These are phyloP conservation scores for Momotus momota DNA, from an alignment of 2,797 vertebrate genomes.

Conservation along the genomic window DNA sequence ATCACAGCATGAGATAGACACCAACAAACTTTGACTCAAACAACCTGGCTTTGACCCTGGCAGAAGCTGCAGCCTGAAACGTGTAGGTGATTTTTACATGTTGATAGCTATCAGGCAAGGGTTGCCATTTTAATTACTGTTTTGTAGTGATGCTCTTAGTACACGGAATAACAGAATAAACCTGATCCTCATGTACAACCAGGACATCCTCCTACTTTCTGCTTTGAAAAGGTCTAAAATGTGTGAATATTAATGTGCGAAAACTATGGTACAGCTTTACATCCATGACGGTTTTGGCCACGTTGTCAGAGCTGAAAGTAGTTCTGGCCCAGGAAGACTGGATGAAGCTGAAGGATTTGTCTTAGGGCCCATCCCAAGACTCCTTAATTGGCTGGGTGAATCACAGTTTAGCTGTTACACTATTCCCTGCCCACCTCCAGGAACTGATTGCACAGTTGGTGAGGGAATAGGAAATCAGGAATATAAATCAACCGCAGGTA, in stretches of 20 bases:
- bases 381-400: constrained; percentile 56
- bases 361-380: background rate
- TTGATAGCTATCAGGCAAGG: background rate
- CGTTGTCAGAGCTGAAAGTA: background rate
- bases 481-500: constrained; percentile 35
- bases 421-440: constrained; percentile 36
- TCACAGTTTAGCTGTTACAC: constrained; percentile 54
- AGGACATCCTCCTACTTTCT: background rate
- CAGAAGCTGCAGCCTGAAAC: constrained; percentile 5
- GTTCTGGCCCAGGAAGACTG: background rate
- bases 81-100: background rate
- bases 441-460: constrained; percentile 50
- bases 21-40: background rate
- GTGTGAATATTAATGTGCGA: background rate
- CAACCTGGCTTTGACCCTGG: background rate
- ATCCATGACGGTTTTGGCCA: background rate
- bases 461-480: constrained; percentile 50
- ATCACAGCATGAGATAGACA: background rate
- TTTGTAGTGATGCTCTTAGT: background rate
- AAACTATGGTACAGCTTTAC: background rate
- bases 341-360: background rate
- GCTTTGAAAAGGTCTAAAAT: background rate
- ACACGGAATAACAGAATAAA: background rate
- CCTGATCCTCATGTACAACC: background rate
- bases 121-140: background rate